Evolutionary conservation across 2,888 invertebrate genomes (phyloP).

Genomic region (Gnatocerus cornutus): DNA sequence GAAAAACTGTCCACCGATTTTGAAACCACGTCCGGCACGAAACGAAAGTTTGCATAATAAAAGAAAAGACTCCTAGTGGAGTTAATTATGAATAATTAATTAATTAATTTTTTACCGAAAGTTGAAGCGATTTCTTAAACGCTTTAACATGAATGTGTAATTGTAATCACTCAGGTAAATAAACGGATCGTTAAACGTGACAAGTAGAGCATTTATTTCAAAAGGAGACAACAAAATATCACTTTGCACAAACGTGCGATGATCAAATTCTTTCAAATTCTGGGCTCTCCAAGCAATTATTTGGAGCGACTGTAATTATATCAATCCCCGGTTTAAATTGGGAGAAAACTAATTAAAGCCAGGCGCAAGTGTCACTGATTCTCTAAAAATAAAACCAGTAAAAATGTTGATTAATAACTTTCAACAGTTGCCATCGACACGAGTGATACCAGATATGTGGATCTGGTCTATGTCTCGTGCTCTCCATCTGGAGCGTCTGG

Average conservation of each 20-base stretch:
- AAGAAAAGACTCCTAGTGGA: neutral
- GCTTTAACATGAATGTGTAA: slow-evolving; percentile 24
- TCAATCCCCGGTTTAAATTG: neutral
- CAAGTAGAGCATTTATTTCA: slow-evolving; percentile 36
- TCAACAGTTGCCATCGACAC: slow-evolving; percentile 6
- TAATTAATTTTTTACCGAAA: slow-evolving; percentile 22
- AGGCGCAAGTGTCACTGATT: neutral
- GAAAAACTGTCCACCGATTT: neutral
- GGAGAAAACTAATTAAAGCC: neutral
- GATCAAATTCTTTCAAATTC: too few species aligned
- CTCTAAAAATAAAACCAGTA: neutral
- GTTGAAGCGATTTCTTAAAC: slow-evolving; percentile 1
- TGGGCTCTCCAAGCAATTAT: too few species aligned
- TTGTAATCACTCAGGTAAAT: slow-evolving; percentile 18
- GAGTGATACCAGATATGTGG: neutral
- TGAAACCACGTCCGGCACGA: neutral
- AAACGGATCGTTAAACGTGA: slow-evolving; percentile 27
- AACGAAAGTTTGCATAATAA: slow-evolving; percentile 1
- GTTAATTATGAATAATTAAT: slow-evolving; percentile 6
- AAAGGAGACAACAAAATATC: slow-evolving; percentile 1
- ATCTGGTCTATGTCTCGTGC: slow-evolving; percentile 30
- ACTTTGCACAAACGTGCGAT: too few species aligned
- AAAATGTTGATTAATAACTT: neutral
- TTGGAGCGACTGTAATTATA: neutral
- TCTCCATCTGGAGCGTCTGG: slow-evolving; percentile 20